These are phyloP conservation scores for Steinernema carpocapsae DNA, from an alignment of 2,888 invertebrate genomes.

Conservation along the genomic window DNA sequence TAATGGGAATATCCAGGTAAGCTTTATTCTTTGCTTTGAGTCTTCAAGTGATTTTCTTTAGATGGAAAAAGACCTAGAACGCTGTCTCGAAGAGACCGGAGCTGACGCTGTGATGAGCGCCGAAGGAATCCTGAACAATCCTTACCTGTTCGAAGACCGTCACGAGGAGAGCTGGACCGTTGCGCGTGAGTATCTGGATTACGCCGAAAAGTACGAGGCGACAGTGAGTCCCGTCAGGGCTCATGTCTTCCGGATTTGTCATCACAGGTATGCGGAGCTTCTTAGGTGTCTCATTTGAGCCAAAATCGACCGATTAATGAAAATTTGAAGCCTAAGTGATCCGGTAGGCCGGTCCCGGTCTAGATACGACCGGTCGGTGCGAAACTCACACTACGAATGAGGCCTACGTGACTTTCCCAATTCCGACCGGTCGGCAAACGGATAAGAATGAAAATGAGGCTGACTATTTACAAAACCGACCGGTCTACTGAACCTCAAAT, in stretches of 20 bases:
- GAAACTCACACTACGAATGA: too few relatives aligned
- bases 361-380: too few relatives aligned
- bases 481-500: too few relatives aligned
- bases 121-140: constrained; percentile 96
- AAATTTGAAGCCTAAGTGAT: too few relatives aligned
- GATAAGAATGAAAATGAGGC: background rate
- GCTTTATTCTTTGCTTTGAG: background rate
- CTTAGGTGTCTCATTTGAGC: background rate
- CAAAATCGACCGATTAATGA: too few relatives aligned
- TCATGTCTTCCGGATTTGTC: constrained; percentile 93
- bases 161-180: constrained; percentile 77
- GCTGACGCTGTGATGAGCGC: constrained; percentile 77
- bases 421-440: background rate
- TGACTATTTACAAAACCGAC: too few relatives aligned
- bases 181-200: constrained; percentile 83
- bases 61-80: constrained; percentile 82
- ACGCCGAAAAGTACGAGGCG: constrained; percentile 83
- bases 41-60: constrained; percentile 74
- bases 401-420: background rate
- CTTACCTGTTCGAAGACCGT: constrained; percentile 80
- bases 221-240: constrained; percentile 88
- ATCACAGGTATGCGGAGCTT: constrained; percentile 77
- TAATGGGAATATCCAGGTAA: constrained; percentile 93
- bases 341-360: too few relatives aligned
- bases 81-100: constrained; percentile 84